These are phyloP conservation scores for Machimus rusticus DNA, from an alignment of 2,888 invertebrate species.

Conservation along the genomic window DNA sequence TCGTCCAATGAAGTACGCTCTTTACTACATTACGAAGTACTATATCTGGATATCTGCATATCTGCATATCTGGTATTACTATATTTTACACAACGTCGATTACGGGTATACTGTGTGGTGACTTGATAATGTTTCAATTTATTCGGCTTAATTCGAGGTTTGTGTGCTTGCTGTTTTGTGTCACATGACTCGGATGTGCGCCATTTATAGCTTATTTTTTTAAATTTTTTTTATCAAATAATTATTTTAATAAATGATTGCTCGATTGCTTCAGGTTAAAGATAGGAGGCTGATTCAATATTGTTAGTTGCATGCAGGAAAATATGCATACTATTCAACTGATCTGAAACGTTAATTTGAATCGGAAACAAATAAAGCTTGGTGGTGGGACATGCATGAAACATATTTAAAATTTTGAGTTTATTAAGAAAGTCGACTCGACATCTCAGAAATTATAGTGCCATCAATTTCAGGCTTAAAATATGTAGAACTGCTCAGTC, in stretches of 20 bases:
- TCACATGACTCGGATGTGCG: constrained; percentile 21
- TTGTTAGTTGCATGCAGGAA: not conserved
- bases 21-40: constrained; percentile 30
- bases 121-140: constrained; percentile 21
- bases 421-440: too few relatives aligned
- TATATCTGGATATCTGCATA: constrained; percentile 12
- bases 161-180: constrained; percentile 28
- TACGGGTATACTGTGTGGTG: constrained; percentile 13
- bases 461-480: too few relatives aligned
- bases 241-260: not conserved
- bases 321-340: not conserved
- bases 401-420: not conserved
- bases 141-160: not conserved
- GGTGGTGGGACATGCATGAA: not conserved
- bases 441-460: too few relatives aligned
- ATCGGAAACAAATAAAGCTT: not conserved
- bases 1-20: constrained; percentile 50
- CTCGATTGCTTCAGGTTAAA: not conserved
- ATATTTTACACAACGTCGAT: constrained; percentile 30
- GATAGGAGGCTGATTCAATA: not conserved
- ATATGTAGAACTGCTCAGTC: too few relatives aligned
- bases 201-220: not conserved
- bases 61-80: constrained; percentile 6
- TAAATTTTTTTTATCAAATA: not conserved
- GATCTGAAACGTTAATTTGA: not conserved